Percentiles rank a stretch among this genome's conserved stretches.
phyloP scores from a whole-genome alignment of 2,888 invertebrate species.

The Drosophila nr. perissopoda region DNA sequence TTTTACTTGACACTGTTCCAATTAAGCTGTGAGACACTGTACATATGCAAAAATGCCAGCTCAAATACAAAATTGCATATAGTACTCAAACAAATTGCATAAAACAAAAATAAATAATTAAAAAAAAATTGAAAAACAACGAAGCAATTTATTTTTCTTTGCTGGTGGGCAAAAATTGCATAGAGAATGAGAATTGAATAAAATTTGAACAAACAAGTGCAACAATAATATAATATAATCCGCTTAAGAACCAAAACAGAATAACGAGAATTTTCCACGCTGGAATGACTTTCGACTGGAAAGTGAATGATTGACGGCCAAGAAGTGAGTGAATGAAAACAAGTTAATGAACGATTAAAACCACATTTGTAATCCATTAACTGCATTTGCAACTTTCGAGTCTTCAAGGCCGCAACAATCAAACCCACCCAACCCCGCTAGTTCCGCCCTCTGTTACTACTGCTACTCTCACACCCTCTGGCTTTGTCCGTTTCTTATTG shows the following conservation, averaged over 20 bases:
- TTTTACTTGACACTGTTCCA: too few relatives aligned
- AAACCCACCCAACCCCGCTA: too few relatives aligned
- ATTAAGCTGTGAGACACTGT: too few relatives aligned
- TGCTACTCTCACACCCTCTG: neutral
- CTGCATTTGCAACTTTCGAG: slow-evolving; percentile 38
- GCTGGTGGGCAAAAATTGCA: slow-evolving; percentile 59
- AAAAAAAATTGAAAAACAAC: neutral
- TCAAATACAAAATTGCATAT: slow-evolving; percentile 9
- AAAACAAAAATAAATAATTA: slow-evolving; percentile 21
- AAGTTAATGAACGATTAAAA: slow-evolving; percentile 4
- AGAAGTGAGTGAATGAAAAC: neutral
- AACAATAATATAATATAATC: slow-evolving; percentile 51
- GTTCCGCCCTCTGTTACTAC: neutral
- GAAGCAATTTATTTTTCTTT: slow-evolving; percentile 48
- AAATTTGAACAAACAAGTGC: slow-evolving; percentile 57
- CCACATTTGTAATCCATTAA: slow-evolving; percentile 15
- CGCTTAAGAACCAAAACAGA: slow-evolving; percentile 14
- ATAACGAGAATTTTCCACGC: slow-evolving; percentile 31
- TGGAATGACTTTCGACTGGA: slow-evolving; percentile 29
- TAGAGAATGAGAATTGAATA: slow-evolving; percentile 64
- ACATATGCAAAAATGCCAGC: slow-evolving; percentile 34
- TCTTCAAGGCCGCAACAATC: slow-evolving; percentile 38
- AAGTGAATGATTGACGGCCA: slow-evolving; percentile 13
- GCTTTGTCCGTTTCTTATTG: slow-evolving; percentile 9
- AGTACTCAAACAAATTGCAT: slow-evolving; percentile 55